phyloP scores from a whole-genome alignment of 2,113 vertebrate species.

The Hiodon alosoides region DNA sequence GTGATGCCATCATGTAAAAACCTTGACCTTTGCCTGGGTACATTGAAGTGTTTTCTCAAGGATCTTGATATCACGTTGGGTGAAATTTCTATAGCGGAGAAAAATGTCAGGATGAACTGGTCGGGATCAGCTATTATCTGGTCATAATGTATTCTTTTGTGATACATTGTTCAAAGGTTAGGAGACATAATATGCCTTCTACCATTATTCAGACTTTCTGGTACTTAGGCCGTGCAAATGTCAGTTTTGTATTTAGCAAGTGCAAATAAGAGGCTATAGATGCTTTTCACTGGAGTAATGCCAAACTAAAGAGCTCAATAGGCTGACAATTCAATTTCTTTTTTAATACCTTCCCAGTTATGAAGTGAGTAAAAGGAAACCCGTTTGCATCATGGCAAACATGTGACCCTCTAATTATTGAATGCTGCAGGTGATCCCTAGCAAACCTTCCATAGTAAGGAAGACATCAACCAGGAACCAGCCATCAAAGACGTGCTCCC shows the following conservation, averaged over 20 bases:
- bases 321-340: conserved; percentile 24
- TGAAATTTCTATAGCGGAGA: background rate
- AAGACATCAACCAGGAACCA: background rate
- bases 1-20: too few relatives aligned
- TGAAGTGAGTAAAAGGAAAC: conserved; percentile 21
- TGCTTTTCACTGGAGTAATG: conserved; percentile 18
- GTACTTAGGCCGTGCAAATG: conserved; percentile 8
- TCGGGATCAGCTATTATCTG: background rate
- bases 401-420: conserved; percentile 23
- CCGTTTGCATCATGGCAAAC: conserved; percentile 14
- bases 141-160: background rate
- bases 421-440: background rate
- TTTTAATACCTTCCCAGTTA: conserved; percentile 25
- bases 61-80: background rate
- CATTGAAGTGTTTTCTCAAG: conserved; percentile 1
- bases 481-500: background rate
- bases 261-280: conserved; percentile 19
- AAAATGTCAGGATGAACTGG: conserved; percentile 12
- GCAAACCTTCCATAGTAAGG: background rate
- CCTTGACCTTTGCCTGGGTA: background rate
- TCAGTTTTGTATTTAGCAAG: conserved; percentile 17
- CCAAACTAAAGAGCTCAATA: conserved; percentile 25
- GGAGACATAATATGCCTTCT: background rate
- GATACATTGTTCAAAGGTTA: background rate
- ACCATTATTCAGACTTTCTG: conserved; percentile 15